Evolutionary conservation across 2,797 vertebrate species (phyloP), one percentile per base, ranked within the genome.

Genomic region (Gouania willdenowi): DNA sequence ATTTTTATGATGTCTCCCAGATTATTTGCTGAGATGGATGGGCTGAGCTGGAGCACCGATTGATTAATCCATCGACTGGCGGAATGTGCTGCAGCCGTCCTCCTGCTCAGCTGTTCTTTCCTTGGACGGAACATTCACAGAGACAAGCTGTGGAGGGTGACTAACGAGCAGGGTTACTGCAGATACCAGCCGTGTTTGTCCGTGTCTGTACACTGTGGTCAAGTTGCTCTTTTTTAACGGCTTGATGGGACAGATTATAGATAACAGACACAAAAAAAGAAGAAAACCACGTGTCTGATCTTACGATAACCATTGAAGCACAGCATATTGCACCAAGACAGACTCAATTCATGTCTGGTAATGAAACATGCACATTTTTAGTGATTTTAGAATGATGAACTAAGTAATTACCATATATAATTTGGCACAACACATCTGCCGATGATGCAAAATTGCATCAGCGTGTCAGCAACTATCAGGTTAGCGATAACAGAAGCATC

Each of bases 1-100:
- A 68, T 66, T 83, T 85, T 87, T 86, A 88, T 87, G 81, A 88
- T 87, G 79, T 85, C 74, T 66, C 43, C 50, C 58, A 82, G 82
- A 86, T 84, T 83, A 85, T 82, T 84, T 70, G 30, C 41, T 3
- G 56, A 83, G 80, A 87, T 79, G 75, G 81, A 89, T 88, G 71
- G 69, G 60, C 46, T 28, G 55, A 82, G 79, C 66, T 66, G 63
- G 60, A 82, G 76, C 43, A 37, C 69, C 81, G 32, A 89, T 86
- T 88, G 88, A 89, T 89, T 86, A 82, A 79, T 72, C 75, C 71
- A 86, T 84, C 36, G 78, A 84, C 75, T 86, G 51, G 58, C 41
- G 56, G 74, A 85, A 88, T 84, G 81, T 76, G 69, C 73, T 63
- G 51, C 19, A 26, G 73, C 66, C 40, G 51, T 79, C 68, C 52